Conservation (phyloP, 2,113 vertebrate genomes). For the Coryphaenoides rupestris region DNA sequence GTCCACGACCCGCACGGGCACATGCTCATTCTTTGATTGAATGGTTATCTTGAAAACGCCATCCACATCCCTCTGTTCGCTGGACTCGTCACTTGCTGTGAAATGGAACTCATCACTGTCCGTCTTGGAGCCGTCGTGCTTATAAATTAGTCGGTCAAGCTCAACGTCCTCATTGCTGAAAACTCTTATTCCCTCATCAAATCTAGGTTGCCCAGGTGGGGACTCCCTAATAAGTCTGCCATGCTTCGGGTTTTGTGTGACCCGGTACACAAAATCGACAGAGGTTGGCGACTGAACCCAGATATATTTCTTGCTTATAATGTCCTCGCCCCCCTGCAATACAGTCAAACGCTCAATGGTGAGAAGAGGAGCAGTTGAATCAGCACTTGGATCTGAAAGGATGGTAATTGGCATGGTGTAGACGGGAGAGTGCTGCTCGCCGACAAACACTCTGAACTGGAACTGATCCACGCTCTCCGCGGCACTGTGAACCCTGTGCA, state of each 20-base stretch:
- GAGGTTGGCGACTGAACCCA: slow-evolving; percentile 80
- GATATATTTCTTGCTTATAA: slow-evolving; percentile 82
- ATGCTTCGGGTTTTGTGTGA: slow-evolving; percentile 80
- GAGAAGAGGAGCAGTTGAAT: slow-evolving; percentile 72
- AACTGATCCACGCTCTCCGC: slow-evolving; percentile 78
- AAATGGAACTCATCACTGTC: slow-evolving; percentile 87
- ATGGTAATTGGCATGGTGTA: slow-evolving; percentile 85
- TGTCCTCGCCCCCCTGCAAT: slow-evolving; percentile 74
- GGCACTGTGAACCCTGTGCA: slow-evolving; percentile 62
- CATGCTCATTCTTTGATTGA: slow-evolving; percentile 83
- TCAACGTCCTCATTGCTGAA: slow-evolving; percentile 92
- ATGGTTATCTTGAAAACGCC: slow-evolving; percentile 86
- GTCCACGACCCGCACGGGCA: slow-evolving; percentile 79
- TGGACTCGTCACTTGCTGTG: slow-evolving; percentile 66
- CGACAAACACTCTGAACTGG: slow-evolving; percentile 78
- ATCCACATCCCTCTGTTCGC: slow-evolving; percentile 55
- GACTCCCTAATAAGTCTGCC: slow-evolving; percentile 78
- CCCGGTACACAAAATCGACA: slow-evolving; percentile 78
- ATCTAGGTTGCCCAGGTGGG: slow-evolving; percentile 56
- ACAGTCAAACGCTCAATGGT: slow-evolving; percentile 80
- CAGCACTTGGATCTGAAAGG: slow-evolving; percentile 69
- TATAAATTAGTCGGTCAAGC: slow-evolving; percentile 79
- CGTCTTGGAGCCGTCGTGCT: slow-evolving; percentile 85
- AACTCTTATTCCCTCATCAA: slow-evolving; percentile 70
- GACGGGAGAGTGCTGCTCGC: slow-evolving; percentile 76